Base-by-base conservation (phyloP, 2,113 vertebrate genomes). In the Anhinga anhinga region DNA sequence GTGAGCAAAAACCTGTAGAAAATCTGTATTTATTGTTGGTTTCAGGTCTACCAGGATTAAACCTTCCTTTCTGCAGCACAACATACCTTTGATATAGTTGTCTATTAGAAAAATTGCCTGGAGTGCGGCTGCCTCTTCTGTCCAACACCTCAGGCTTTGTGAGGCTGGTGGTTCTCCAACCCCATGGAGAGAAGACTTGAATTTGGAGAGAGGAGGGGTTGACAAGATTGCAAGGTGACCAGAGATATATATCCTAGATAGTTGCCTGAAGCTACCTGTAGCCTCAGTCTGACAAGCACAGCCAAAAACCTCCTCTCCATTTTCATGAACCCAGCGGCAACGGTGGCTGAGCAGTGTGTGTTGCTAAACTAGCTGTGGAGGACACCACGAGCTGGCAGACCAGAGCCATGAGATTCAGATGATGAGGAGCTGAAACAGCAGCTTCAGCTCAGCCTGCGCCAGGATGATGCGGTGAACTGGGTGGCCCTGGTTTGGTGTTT, bases 11-110 rank as follows among this genome's bases (percentile, higher is more conserved):
- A 56, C n/a, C 62, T 42, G 15, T 38, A n/a, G 49, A 47, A 95
- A 92, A 86, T 23, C 38, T 38, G 8, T 65, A 34, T 77, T 82
- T 90, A 42, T 69, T 86, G 47, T 67, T 72, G 29, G 26, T 47
- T 38, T 72, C 40, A 42, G 27, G 44, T 80, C 12, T 80, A 20
- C 15, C 32, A 47, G n/a, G 44, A 55, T 47, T 30, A 59, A 84
- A 38, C 17, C 18, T 67, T 72, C 15, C 30, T 86, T 92, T 76
- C 44, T 88, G 56, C 76, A 76, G 52, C 66, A 55, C 0, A 1
- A 9, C 12, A 10, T 76, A n/a, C 15, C 27, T 19, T 62, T 56
- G 29, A 26, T 0, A 0, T 20, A 15, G 15, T 7, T 45, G 49
- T 11, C 25, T 13, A 10, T 62, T 50, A 65, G 52, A 89, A 59